These are phyloP conservation scores for Chaenogobius annularis DNA, from an alignment of 2,113 vertebrate species.

Conservation along the genomic window DNA sequence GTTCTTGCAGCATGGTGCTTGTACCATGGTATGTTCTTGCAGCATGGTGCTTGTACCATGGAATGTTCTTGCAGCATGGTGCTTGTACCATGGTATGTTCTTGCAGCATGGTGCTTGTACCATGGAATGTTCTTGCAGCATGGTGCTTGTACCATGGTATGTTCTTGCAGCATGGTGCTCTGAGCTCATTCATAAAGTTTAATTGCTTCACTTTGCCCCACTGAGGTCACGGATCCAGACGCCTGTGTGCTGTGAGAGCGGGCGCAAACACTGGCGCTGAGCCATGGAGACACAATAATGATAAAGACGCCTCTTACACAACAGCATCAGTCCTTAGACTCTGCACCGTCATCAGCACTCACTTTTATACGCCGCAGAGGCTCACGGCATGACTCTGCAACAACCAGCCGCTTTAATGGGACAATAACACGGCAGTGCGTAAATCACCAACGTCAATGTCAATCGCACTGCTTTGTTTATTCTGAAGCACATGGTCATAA, in stretches of 20 bases:
- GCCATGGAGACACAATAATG: neutral
- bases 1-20: too few relatives aligned
- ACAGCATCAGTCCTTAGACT: neutral
- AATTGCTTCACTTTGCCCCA: neutral
- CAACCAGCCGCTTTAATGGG: neutral
- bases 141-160: too few relatives aligned
- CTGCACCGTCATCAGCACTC: neutral
- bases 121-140: too few relatives aligned
- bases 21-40: too few relatives aligned
- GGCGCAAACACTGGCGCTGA: neutral
- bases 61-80: too few relatives aligned
- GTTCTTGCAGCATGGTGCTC: neutral
- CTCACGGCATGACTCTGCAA: neutral
- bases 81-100: too few relatives aligned
- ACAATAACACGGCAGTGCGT: neutral
- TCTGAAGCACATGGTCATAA: too few relatives aligned
- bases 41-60: too few relatives aligned
- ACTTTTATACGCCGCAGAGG: neutral
- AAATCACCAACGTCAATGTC: neutral
- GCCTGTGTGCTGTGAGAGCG: neutral
- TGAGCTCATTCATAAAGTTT: neutral
- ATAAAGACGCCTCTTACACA: neutral
- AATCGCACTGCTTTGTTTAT: too few relatives aligned
- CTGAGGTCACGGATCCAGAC: neutral
- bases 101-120: too few relatives aligned